These are phyloP conservation scores for Eospalax fontanierii DNA, from an alignment of 2,797 vertebrate species.

Conservation along the genomic window DNA sequence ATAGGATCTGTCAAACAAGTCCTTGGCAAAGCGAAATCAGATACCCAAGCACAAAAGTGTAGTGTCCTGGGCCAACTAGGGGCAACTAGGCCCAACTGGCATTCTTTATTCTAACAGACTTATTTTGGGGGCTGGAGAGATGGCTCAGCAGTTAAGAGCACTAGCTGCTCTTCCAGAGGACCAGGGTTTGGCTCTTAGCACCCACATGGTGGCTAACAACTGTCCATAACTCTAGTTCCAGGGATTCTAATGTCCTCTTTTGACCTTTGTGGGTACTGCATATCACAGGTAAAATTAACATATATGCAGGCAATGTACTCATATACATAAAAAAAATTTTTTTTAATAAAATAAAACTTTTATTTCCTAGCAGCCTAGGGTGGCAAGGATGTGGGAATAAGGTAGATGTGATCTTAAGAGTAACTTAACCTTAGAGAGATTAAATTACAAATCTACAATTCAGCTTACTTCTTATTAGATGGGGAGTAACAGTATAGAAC, in stretches of 20 bases:
- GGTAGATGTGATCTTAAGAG: background rate
- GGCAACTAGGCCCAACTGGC: background rate
- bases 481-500: background rate
- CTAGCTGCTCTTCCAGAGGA: no score
- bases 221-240: no score
- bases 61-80: background rate
- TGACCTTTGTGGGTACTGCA: no score
- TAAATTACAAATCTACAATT: slow-evolving; percentile 36
- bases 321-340: no score
- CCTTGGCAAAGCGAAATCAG: background rate
- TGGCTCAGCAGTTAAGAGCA: no score
- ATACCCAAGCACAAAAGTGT: background rate
- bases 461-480: slow-evolving; percentile 5
- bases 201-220: no score
- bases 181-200: no score
- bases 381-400: background rate
- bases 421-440: slow-evolving; percentile 24
- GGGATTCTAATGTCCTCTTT: no score
- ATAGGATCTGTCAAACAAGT: background rate
- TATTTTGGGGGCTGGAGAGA: background rate
- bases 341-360: background rate
- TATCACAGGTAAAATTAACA: no score
- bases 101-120: background rate
- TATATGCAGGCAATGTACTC: no score
- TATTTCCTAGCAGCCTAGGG: background rate